Conservation (phyloP, 1,140 invertebrate species). For the Acromyrmex echinatior region DNA sequence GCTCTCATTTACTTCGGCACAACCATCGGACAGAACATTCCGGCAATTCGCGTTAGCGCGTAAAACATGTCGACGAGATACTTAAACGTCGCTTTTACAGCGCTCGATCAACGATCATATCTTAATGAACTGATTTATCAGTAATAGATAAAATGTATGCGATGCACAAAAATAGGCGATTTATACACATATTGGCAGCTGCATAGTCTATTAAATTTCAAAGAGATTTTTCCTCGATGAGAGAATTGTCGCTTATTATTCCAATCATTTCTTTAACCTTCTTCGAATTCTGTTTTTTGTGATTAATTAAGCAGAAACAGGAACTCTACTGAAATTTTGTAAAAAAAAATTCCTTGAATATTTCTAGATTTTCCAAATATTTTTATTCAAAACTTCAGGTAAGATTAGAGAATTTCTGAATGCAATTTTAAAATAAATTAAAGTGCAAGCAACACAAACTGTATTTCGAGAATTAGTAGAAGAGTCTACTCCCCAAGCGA, state of each 20-base stretch:
- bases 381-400: no score
- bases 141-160: no score
- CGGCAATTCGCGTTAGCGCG: slow-evolving; percentile 64
- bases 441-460: no score
- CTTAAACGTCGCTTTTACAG: slow-evolving; percentile 54
- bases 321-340: no score
- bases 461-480: no score
- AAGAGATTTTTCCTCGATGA: background rate
- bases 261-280: background rate
- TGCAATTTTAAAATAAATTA: no score
- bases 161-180: background rate
- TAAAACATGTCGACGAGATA: slow-evolving; percentile 40
- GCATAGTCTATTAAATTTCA: background rate
- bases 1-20: slow-evolving; percentile 52
- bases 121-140: slow-evolving; percentile 21
- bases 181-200: background rate
- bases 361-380: no score
- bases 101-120: slow-evolving; percentile 32
- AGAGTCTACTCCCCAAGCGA: no score
- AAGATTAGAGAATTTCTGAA: no score
- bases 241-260: background rate
- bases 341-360: no score
- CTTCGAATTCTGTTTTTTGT: background rate
- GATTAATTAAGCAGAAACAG: background rate
- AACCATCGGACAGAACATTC: slow-evolving; percentile 19